These are phyloP conservation scores for Heliconius congener DNA, from an alignment of 1,140 invertebrate species.

Conservation along the genomic window DNA sequence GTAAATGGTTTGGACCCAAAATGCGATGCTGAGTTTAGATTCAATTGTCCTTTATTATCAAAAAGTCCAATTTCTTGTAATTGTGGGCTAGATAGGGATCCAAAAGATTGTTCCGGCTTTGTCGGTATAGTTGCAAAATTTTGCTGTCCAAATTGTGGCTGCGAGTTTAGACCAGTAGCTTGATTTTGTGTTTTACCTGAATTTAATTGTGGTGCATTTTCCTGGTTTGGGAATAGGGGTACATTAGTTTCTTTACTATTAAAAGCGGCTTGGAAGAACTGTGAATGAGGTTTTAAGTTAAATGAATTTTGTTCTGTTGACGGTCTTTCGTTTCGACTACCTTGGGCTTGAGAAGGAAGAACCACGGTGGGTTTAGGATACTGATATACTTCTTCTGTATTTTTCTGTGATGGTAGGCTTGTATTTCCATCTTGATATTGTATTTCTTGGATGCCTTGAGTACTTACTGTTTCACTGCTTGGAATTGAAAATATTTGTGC, in stretches of 20 bases:
- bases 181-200: too few relatives aligned
- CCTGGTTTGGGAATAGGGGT: not conserved
- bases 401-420: constrained; percentile 3
- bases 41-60: not conserved
- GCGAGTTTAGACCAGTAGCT: too few relatives aligned
- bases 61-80: not conserved
- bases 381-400: constrained; percentile 36
- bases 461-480: not conserved
- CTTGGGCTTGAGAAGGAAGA: not conserved
- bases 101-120: not conserved
- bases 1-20: not conserved
- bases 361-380: constrained; percentile 34
- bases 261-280: not conserved
- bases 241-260: too few relatives aligned
- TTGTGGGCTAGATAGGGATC: not conserved
- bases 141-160: not conserved
- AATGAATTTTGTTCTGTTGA: not conserved
- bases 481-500: not conserved
- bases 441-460: not conserved
- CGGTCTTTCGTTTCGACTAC: not conserved
- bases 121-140: not conserved
- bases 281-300: not conserved
- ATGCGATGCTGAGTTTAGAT: not conserved
- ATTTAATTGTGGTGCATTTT: too few relatives aligned
- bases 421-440: not conserved